These are phyloP conservation scores for Sturmia bella DNA, from an alignment of 2,888 invertebrate genomes.

Conservation along the genomic window DNA sequence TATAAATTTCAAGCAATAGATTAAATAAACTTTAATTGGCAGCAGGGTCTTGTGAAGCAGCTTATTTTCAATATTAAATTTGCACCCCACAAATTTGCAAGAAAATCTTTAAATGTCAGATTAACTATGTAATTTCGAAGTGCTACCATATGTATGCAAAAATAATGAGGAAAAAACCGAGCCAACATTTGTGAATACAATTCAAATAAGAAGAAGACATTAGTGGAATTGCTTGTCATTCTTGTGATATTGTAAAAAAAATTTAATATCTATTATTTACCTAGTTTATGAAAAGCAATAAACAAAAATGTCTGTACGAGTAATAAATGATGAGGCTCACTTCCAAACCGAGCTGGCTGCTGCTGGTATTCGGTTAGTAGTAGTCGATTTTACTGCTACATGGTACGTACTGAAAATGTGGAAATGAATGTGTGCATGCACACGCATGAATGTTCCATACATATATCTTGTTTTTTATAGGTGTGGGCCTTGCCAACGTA, in stretches of 20 bases:
- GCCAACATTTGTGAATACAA: neutral
- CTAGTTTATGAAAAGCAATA: conserved; percentile 4
- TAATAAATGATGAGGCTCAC: conserved; percentile 84
- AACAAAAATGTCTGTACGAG: conserved; percentile 78
- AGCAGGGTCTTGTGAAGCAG: neutral
- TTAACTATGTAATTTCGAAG: conserved; percentile 4
- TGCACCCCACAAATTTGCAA: neutral
- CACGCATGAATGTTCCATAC: neutral
- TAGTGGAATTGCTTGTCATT: conserved; percentile 62
- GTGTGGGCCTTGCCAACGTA: conserved; percentile 98
- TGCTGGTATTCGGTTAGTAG: conserved; percentile 93
- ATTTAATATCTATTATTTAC: neutral
- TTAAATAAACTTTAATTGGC: neutral
- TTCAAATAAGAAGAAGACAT: conserved; percentile 42
- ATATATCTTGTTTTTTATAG: conserved; percentile 81
- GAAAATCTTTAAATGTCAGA: neutral
- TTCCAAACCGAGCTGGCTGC: conserved; percentile 92
- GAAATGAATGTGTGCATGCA: neutral
- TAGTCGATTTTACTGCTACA: conserved; percentile 96
- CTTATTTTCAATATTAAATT: conserved; percentile 4
- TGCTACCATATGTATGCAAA: neutral
- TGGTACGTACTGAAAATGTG: conserved; percentile 84
- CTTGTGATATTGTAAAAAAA: conserved; percentile 39
- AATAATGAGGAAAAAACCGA: neutral
- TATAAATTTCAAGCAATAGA: conserved; percentile 15